phyloP scores from a whole-genome alignment of 1,140 invertebrate species.

The Drosophila serrata region DNA sequence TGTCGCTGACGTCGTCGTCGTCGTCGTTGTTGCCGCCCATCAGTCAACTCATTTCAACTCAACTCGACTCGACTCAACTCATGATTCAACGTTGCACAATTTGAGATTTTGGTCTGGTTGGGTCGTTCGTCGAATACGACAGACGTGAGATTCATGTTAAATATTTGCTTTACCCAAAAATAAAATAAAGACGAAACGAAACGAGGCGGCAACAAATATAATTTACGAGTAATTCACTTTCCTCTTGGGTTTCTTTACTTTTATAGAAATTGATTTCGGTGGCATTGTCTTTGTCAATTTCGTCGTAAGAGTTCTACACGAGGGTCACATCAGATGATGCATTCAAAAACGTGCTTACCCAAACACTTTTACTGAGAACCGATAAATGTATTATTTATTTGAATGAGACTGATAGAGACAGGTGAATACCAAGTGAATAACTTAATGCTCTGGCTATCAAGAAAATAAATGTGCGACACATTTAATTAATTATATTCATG shows the following conservation, averaged over 20 bases:
- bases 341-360: constrained; percentile 38
- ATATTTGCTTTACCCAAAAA: constrained; percentile 51
- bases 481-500: too few relatives aligned
- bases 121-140: constrained; percentile 66
- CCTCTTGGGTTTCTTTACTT: constrained; percentile 39
- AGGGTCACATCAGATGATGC: constrained; percentile 32
- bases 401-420: neutral
- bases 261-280: constrained; percentile 45
- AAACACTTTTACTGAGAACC: constrained; percentile 10
- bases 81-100: constrained; percentile 65
- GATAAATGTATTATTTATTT: neutral
- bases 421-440: constrained; percentile 3
- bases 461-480: too few relatives aligned
- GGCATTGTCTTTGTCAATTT: constrained; percentile 26
- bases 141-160: constrained; percentile 77
- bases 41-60: constrained; percentile 15
- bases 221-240: constrained; percentile 59
- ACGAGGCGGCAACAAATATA: constrained; percentile 47
- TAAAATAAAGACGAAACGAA: neutral
- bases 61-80: neutral
- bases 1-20: constrained; percentile 6
- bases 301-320: constrained; percentile 11
- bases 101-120: constrained; percentile 63
- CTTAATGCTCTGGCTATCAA: too few relatives aligned
- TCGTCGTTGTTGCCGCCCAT: constrained; percentile 10